Evolutionary conservation across 2,888 invertebrate genomes (phyloP).

Genomic region (Coelinius sp.): DNA sequence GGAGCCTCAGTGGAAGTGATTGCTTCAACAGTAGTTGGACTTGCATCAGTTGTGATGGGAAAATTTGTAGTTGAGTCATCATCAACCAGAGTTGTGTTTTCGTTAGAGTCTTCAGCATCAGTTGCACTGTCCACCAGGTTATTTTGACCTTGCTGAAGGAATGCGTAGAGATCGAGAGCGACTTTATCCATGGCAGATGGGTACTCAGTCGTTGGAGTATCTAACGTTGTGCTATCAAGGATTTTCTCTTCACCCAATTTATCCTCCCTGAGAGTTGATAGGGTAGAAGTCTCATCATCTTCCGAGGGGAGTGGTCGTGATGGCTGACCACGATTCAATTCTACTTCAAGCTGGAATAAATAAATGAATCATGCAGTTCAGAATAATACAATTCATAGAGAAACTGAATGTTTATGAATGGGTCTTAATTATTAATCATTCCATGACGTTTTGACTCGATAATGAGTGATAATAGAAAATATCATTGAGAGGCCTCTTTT

Average conservation of each 20-base stretch:
- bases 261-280: constrained; percentile 40
- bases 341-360: constrained; percentile 51
- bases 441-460: too few relatives aligned
- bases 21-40: constrained; percentile 65
- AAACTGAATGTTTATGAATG: too few relatives aligned
- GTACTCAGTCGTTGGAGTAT: constrained; percentile 77
- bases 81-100: constrained; percentile 72
- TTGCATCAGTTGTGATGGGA: constrained; percentile 70
- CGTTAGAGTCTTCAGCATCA: constrained; percentile 74
- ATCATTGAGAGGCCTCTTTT: too few relatives aligned
- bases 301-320: constrained; percentile 38
- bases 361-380: too few relatives aligned
- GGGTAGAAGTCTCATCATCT: constrained; percentile 41
- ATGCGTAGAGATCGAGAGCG: constrained; percentile 86
- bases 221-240: constrained; percentile 54
- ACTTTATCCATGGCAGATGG: constrained; percentile 84
- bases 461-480: too few relatives aligned
- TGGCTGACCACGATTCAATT: constrained; percentile 59
- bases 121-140: constrained; percentile 64
- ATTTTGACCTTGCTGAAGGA: constrained; percentile 77
- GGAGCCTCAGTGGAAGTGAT: constrained; percentile 72
- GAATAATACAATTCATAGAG: constrained; percentile 1
- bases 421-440: too few relatives aligned
- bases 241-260: constrained; percentile 15
- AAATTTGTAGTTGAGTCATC: constrained; percentile 66